phyloP scores from a whole-genome alignment of 64 coral and sea anemone genomes.

The Pocillopora damicornis region DNA sequence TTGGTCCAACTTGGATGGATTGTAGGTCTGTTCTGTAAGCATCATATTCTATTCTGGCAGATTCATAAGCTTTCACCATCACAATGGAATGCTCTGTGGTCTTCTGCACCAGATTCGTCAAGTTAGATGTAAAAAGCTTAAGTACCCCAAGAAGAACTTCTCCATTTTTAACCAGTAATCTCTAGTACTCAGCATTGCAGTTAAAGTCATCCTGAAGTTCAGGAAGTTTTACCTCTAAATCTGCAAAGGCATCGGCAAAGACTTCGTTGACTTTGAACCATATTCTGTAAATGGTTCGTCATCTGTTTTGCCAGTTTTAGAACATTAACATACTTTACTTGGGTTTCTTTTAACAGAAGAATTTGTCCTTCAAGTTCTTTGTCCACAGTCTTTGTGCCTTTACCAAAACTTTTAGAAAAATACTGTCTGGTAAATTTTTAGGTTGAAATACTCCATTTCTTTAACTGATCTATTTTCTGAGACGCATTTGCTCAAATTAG shows the following conservation, averaged over 20 bases:
- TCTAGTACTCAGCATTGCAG: constrained; percentile 92
- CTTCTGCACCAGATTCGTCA: constrained; percentile 85
- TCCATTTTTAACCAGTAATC: constrained; percentile 87
- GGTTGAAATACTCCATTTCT: constrained; percentile 97
- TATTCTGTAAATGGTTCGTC: constrained; percentile 83
- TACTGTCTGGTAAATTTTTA: constrained; percentile 97
- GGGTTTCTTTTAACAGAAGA: constrained; percentile 83
- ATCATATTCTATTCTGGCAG: constrained; percentile 97
- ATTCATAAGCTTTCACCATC: constrained; percentile 90
- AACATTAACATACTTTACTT: constrained; percentile 78
- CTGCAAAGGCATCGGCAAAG: constrained; percentile 79
- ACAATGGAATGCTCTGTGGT: constrained; percentile 95
- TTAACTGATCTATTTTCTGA: constrained; percentile 87
- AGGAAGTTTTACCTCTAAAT: constrained; percentile 95
- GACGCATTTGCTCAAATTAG: constrained; percentile 56
- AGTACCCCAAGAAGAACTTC: constrained; percentile 92
- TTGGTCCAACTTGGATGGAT: constrained; percentile 49
- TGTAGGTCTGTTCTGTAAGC: constrained; percentile 96
- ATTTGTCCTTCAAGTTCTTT: constrained; percentile 97
- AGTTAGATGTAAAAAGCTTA: constrained; percentile 89
- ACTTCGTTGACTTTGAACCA: constrained; percentile 86
- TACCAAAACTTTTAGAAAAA: constrained; percentile 95
- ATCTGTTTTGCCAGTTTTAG: constrained; percentile 86
- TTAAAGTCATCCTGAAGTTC: constrained; percentile 97
- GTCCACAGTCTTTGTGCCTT: constrained; percentile 96